Evolutionary conservation across 2,888 invertebrate genomes (phyloP), one percentile per base, ranked within the genome.

Genomic region (Dromius quadrimaculatus): DNA sequence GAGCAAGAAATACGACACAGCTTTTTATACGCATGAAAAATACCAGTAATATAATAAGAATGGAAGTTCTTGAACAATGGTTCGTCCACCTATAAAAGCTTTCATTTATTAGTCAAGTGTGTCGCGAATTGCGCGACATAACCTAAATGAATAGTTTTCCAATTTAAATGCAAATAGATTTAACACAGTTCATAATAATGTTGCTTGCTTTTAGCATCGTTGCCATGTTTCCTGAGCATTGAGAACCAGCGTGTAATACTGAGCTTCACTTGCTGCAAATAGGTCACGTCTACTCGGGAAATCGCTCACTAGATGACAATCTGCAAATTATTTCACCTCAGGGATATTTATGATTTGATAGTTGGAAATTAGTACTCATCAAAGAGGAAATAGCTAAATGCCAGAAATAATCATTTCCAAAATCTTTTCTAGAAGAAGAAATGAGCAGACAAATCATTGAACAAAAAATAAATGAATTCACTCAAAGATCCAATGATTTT

Each of bases 81-180:
- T 8, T 38, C 38, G 9, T 19, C 22, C 47, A 9, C 6, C 15
- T 17, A 19, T 11, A 36, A 36, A 36, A 36, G 3, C 36, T 3
- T 3, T 11, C n/a, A 36, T 36, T 36, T 2, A 36, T 36, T 36
- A 36, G 36, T 2, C 8, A 11, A 36, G n/a, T 36, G 36, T 47
- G 47, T 19, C n/a, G 19, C 34, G 57, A 57, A 47, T 61, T 11
- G 57, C 15, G 38, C 23, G 23, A 47, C 50, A 54, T 15, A 19
- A 54, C 54, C 13, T 50, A 36, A 54, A 47, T 65, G 11, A 65
- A 65, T 65, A 65, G 65, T 65, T 65, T 65, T 47, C 36, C 38
- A 50, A 65, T 65, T 50, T 65, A 65, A 65, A 65, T 65, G 65
- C 65, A 65, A 65, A 65, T 65, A 47, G 54, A 65, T 65, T 65